These are phyloP conservation scores for Mya arenaria DNA, from an alignment of 1,140 invertebrate genomes.

Conservation along the genomic window DNA sequence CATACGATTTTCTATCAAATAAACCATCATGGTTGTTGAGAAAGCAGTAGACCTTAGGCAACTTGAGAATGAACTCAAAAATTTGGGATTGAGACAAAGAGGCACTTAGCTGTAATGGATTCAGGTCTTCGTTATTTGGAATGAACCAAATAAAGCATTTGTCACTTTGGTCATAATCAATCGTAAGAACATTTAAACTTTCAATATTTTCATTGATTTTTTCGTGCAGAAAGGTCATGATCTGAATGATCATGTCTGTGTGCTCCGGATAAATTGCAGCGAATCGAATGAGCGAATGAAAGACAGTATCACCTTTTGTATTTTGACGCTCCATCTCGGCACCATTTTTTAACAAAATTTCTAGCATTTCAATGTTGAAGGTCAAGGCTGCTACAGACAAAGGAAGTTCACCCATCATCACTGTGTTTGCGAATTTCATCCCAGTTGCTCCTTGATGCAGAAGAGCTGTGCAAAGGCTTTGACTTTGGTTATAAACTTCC, in stretches of 20 bases:
- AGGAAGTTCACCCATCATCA: conserved; percentile 69
- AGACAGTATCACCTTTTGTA: conserved; percentile 63
- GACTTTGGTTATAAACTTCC: conserved; percentile 6
- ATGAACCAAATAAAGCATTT: conserved; percentile 51
- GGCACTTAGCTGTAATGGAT: conserved; percentile 47
- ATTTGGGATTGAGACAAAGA: conserved; percentile 25
- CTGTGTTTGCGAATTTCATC: conserved; percentile 57
- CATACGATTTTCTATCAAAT: conserved; percentile 64
- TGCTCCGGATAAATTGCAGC: conserved; percentile 57
- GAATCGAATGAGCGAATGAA: conserved; percentile 63
- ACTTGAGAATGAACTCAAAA: conserved; percentile 49
- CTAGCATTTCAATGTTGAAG: conserved; percentile 61
- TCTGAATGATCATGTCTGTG: neutral
- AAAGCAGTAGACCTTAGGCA: conserved; percentile 61
- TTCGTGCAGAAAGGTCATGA: conserved; percentile 44
- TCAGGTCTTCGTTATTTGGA: conserved; percentile 46
- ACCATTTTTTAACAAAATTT: conserved; percentile 52
- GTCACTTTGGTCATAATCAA: conserved; percentile 55
- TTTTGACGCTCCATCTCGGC: conserved; percentile 56
- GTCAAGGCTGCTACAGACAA: conserved; percentile 64
- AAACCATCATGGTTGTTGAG: conserved; percentile 65
- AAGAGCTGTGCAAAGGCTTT: conserved; percentile 19
- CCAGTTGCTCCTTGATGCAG: conserved; percentile 55
- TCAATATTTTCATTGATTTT: conserved; percentile 36
- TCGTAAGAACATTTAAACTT: neutral